Evolutionary conservation across 2,797 vertebrate genomes (phyloP).

Genomic region (Varecia variegata): DNA sequence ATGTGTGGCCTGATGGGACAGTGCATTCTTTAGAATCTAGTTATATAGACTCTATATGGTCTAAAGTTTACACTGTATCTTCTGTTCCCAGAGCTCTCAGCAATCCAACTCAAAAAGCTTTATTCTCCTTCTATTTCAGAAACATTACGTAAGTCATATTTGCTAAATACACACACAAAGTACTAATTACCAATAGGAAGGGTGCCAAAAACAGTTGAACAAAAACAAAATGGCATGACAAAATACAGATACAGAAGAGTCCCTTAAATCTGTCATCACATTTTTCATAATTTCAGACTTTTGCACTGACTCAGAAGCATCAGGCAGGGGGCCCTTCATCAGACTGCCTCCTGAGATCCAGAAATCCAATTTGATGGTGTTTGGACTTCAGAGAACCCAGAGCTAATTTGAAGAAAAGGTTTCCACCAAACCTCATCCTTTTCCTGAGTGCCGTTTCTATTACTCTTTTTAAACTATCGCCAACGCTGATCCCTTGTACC

Average conservation of each 20-base stretch:
- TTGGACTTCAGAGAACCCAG: not conserved
- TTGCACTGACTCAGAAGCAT: not conserved
- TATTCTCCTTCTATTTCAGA: not conserved
- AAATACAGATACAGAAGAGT: not conserved
- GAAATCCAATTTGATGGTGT: not conserved
- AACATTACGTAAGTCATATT: not conserved
- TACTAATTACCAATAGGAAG: not conserved
- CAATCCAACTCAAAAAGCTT: not conserved
- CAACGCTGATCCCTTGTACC: not conserved
- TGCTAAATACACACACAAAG: not conserved
- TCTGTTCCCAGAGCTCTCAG: not conserved
- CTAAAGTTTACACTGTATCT: not conserved
- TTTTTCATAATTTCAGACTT: not conserved
- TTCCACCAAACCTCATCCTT: not conserved
- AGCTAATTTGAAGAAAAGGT: slow-evolving; percentile 11
- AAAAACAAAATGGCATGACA: not conserved
- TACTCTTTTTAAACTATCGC: not conserved
- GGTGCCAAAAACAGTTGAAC: not conserved
- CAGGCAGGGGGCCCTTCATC: not conserved
- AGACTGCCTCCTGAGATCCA: not conserved
- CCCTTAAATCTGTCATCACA: not conserved
- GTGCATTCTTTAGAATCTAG: not conserved
- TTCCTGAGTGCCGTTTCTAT: not conserved
- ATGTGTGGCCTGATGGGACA: not conserved
- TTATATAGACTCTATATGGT: not conserved